Evolutionary conservation across 2,113 vertebrate genomes (phyloP).

Genomic region (Callorhinus ursinus): DNA sequence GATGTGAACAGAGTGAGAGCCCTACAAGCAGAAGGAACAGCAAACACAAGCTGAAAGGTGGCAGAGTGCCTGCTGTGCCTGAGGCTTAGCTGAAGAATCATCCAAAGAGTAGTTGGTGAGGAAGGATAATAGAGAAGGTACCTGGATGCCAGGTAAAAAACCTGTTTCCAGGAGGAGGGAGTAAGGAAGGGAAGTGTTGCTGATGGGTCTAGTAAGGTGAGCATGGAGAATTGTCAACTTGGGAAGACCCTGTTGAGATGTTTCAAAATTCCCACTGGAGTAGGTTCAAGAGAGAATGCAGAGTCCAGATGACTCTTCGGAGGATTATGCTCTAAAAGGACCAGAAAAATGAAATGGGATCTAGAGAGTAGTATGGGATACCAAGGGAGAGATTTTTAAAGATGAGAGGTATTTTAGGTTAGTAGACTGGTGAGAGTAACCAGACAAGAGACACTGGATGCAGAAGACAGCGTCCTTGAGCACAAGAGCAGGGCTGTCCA

Average conservation of each 20-base stretch:
- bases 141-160: background rate
- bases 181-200: background rate
- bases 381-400: background rate
- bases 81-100: background rate
- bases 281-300: background rate
- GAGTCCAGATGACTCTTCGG: background rate
- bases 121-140: background rate
- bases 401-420: background rate
- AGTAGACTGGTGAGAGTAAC: background rate
- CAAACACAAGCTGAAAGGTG: background rate
- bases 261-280: background rate
- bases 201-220: background rate
- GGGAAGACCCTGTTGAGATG: background rate
- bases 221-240: background rate
- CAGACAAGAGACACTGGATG: background rate
- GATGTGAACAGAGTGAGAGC: background rate
- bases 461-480: background rate
- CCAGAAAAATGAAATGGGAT: background rate
- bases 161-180: background rate
- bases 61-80: background rate
- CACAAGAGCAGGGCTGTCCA: background rate
- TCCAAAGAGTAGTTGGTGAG: background rate
- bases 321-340: background rate
- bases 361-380: background rate
- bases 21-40: background rate